These are phyloP conservation scores for Nematopogon swammerdamellus DNA, from an alignment of 2,888 invertebrate species.

Conservation along the genomic window DNA sequence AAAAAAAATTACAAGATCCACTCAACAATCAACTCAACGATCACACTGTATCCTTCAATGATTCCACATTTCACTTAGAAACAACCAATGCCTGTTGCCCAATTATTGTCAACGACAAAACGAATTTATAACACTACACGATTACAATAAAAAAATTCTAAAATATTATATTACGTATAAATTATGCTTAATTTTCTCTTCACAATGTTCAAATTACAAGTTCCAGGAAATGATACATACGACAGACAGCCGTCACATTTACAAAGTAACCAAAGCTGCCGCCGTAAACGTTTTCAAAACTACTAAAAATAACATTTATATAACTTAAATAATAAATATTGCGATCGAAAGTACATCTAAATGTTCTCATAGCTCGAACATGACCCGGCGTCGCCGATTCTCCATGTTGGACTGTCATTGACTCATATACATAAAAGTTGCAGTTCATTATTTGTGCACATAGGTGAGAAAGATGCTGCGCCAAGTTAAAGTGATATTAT, in stretches of 20 bases:
- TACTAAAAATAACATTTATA: background rate
- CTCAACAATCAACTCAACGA: too few species aligned
- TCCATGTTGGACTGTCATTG: too few species aligned
- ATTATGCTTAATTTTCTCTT: background rate
- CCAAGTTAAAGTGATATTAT: too few species aligned
- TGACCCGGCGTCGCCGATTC: too few species aligned
- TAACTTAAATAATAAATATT: background rate
- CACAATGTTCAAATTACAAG: background rate
- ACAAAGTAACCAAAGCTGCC: background rate
- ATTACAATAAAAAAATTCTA: background rate
- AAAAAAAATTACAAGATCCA: background rate
- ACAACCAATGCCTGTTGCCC: background rate
- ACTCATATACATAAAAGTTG: too few species aligned
- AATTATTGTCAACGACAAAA: constrained; percentile 19
- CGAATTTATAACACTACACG: background rate
- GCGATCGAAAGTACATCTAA: background rate
- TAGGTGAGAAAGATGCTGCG: too few species aligned
- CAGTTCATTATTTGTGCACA: too few species aligned
- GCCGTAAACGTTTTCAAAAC: background rate
- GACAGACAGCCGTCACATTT: background rate
- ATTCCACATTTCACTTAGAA: background rate
- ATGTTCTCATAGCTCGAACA: background rate
- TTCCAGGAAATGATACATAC: too few species aligned
- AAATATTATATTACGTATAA: background rate
- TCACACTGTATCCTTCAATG: too few species aligned